Base-by-base conservation (phyloP, 1,140 invertebrate species). In the Heliconius eleuchia region DNA sequence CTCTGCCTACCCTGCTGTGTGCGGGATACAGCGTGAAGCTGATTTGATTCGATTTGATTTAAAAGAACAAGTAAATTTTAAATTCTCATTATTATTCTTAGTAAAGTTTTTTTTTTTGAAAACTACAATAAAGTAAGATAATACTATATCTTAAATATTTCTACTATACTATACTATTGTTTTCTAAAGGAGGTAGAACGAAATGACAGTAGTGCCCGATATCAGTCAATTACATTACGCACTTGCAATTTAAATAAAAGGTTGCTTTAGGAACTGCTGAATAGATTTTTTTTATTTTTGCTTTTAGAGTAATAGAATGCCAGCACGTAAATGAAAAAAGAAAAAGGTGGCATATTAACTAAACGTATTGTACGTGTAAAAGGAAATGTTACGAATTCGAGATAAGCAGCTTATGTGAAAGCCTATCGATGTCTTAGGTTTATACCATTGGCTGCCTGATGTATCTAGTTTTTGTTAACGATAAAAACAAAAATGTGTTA, bases 181-280 rank as follows among this genome's bases (percentile, higher is more conserved):
- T 72, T 72, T 27, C n/a, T 72, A 72, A 72, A 72, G 37, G 42
- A 30, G 8, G 19, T n/a, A 16, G 7, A 72, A 42, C 9, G 71
- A 72, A 72, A 72, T 66, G 60, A 66, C 60, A 72, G 71, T 72
- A 72, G 71, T 72, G 30, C 71, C 55, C 77, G 50, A 78, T 78
- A 75, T 72, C 52, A 71, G 72, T 71, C 60, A 77, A 78, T 78
- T 81, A 77, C 66, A 81, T 81, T 74, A 81, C 60, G 75, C 76
- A 80, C 60, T 78, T 75, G 72, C 52, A 75, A 74, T 81, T 81
- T 55, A 72, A 81, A 81, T 75, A 81, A 75, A 78, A 78, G 70
- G 72, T 73, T 74, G 71, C 80, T 50, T 30, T 46, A 74, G 70
- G 70, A 76, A 55, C 13, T 73, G 71, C 71, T 77, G 71, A 23